Conservation (phyloP, 2,797 vertebrate genomes). For the Pteronotus mesoamericanus region DNA sequence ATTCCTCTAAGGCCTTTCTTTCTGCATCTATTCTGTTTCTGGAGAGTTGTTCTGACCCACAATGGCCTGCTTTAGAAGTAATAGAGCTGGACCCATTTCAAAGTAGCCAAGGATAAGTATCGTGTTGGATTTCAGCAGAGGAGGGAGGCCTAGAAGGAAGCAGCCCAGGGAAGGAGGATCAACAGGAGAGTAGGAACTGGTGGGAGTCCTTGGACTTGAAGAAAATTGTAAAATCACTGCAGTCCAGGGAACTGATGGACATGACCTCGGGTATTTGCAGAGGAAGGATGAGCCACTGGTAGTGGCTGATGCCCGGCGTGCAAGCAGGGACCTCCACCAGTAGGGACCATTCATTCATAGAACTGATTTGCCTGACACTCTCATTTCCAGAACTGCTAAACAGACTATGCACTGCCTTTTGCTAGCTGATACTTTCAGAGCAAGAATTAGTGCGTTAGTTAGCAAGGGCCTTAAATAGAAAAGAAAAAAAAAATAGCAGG, state of each 20-base stretch:
- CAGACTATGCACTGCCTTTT: background rate
- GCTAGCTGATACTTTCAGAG: background rate
- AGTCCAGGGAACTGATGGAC: background rate
- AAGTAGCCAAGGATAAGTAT: background rate
- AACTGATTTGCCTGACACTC: too few species aligned
- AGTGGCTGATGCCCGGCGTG: background rate
- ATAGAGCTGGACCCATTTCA: background rate
- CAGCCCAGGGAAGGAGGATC: background rate
- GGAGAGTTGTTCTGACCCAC: background rate
- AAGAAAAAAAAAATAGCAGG: background rate
- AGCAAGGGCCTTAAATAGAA: background rate
- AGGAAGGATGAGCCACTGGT: background rate
- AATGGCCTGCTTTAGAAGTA: background rate
- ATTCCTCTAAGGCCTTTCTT: background rate
- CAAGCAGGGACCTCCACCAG: too few species aligned
- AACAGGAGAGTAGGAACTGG: background rate
- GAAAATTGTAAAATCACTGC: background rate
- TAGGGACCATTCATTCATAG: background rate
- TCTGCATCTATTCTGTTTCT: background rate
- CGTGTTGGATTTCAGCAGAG: background rate
- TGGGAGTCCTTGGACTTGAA: background rate
- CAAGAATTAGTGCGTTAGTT: background rate
- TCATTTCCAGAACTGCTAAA: background rate
- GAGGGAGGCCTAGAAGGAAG: background rate
- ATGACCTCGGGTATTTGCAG: background rate